phyloP scores from a whole-genome alignment of 2,113 vertebrate genomes.

The Hemicordylus capensis region DNA sequence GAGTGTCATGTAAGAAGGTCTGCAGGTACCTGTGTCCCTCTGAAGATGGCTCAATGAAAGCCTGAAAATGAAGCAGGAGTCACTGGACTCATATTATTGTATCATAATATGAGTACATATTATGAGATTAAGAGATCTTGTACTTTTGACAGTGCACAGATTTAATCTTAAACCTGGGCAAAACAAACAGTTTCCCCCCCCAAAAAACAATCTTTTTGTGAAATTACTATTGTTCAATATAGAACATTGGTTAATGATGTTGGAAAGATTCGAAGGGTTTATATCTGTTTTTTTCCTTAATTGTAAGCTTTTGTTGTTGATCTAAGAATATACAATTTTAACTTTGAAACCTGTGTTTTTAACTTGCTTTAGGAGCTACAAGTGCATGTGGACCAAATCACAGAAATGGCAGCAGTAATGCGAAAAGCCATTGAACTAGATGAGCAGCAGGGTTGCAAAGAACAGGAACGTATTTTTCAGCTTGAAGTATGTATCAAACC shows the following conservation, averaged over 20 bases:
- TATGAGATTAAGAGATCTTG: not conserved
- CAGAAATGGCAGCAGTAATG: constrained; percentile 98
- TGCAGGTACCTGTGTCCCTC: not conserved
- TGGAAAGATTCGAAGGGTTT: not conserved
- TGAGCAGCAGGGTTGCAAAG: constrained; percentile 87
- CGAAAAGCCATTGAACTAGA: constrained; percentile 94
- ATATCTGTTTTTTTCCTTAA: not conserved
- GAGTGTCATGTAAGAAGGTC: not conserved
- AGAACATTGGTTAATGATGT: not conserved
- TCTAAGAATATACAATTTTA: not conserved
- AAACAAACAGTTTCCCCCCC: rapidly evolving
- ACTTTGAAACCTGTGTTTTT: not conserved
- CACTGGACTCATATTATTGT: not conserved
- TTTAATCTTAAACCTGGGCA: not conserved
- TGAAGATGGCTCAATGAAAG: not conserved
- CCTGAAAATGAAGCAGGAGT: not conserved
- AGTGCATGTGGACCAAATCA: constrained; percentile 94
- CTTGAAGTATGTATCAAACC: constrained; percentile 82
- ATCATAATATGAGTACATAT: too few relatives aligned
- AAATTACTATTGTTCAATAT: not conserved
- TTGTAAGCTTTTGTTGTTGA: not conserved
- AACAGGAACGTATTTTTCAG: constrained; percentile 92
- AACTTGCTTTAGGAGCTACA: constrained; percentile 88
- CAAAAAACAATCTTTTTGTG: not conserved
- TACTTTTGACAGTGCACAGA: not conserved